phyloP scores from a whole-genome alignment of 1,140 invertebrate species.

The Camponotus vicinus region DNA sequence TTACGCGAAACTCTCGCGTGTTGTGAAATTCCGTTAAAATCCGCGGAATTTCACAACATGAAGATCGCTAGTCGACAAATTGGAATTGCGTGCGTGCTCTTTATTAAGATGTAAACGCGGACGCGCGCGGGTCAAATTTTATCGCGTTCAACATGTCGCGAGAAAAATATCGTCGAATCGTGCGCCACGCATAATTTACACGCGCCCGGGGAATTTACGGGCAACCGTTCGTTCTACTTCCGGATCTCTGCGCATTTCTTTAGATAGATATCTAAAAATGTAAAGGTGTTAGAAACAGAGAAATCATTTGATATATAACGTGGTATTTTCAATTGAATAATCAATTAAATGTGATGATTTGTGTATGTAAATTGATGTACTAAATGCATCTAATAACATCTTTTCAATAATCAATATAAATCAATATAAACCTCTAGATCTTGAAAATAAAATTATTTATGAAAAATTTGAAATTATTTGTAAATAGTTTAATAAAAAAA shows the following conservation, averaged over 20 bases:
- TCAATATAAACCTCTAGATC: too few species aligned
- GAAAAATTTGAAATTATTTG: too few species aligned
- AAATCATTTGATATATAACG: not conserved
- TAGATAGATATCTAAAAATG: slow-evolving; percentile 15
- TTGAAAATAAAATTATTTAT: too few species aligned
- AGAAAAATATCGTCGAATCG: slow-evolving; percentile 5
- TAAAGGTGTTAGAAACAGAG: not conserved
- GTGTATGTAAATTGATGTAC: not conserved
- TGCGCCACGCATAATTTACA: not conserved
- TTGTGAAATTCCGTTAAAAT: not conserved
- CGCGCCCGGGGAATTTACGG: not conserved
- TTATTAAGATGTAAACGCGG: not conserved
- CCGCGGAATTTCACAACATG: not conserved
- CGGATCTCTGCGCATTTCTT: slow-evolving; percentile 3
- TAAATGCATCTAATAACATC: too few species aligned
- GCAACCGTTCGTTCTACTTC: not conserved
- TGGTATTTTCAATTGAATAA: not conserved
- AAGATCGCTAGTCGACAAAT: not conserved
- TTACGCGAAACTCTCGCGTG: not conserved
- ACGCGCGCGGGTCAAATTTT: not conserved
- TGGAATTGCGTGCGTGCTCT: not conserved
- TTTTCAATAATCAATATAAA: not conserved
- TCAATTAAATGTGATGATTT: not conserved
- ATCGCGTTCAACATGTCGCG: not conserved
- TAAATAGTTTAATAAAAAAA: too few species aligned